Conservation (phyloP, 2,888 invertebrate genomes). For the Dicyrtomina minuta region DNA sequence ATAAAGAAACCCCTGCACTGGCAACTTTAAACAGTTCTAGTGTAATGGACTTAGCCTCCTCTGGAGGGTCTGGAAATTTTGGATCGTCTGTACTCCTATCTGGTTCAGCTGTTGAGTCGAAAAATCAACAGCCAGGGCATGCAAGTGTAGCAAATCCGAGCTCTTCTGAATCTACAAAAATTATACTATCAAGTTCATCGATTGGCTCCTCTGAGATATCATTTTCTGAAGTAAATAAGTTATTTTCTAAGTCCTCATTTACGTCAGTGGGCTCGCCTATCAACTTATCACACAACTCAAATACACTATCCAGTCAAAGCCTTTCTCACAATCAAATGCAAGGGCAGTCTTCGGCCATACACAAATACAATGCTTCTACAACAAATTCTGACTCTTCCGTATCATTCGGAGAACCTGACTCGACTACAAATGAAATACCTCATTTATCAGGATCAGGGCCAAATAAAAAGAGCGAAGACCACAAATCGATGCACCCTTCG, state of each 20-base stretch:
- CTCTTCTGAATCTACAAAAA: conserved; percentile 17
- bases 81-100: conserved; percentile 8
- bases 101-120: not conserved
- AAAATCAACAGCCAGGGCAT: not conserved
- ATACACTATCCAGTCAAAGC: not conserved
- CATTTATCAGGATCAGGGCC: too few relatives aligned
- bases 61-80: not conserved
- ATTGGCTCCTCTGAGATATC: conserved; percentile 23
- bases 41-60: not conserved
- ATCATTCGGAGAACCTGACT: conserved; percentile 19
- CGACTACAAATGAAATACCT: conserved; percentile 14
- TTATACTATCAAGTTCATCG: conserved; percentile 26
- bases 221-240: conserved; percentile 35
- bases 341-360: not conserved
- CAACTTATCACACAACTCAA: conserved; percentile 20
- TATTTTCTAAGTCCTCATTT: conserved; percentile 16
- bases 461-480: too few relatives aligned
- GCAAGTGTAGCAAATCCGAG: not conserved
- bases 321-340: not conserved
- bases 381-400: not conserved
- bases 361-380: not conserved
- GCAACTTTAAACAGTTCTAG: not conserved
- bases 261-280: conserved; percentile 20
- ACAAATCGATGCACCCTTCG: too few relatives aligned
- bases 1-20: not conserved